phyloP scores from a whole-genome alignment of 2,797 vertebrate genomes.

The Neoniphon sammara region DNA sequence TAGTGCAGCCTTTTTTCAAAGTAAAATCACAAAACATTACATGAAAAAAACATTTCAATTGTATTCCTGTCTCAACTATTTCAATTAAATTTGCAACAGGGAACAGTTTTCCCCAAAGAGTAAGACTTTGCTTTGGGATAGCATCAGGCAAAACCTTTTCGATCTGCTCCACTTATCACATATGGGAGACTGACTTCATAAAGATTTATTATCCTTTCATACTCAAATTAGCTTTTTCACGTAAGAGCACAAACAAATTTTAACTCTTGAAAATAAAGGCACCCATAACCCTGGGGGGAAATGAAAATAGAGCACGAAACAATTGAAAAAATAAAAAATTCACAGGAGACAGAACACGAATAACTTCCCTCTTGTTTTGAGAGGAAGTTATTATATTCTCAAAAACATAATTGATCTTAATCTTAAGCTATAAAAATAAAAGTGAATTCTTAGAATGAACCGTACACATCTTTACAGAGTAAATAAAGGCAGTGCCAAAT shows the following conservation, averaged over 20 bases:
- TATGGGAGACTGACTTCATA: not conserved
- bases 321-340: no score
- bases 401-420: not conserved
- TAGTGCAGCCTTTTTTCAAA: slow-evolving; percentile 9
- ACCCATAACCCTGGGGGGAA: not conserved
- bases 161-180: not conserved
- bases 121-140: not conserved
- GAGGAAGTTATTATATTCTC: not conserved
- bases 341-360: no score
- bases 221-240: not conserved
- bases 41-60: no score
- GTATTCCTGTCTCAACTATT: not conserved
- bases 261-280: not conserved
- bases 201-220: not conserved
- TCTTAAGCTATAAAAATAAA: no score
- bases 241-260: not conserved
- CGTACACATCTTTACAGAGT: no score
- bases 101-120: not conserved
- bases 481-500: no score
- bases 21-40: no score
- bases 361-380: no score
- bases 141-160: not conserved
- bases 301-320: not conserved
- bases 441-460: no score
- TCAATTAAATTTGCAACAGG: not conserved